phyloP scores from a whole-genome alignment of 2,113 vertebrate genomes.

The Upupa epops region DNA sequence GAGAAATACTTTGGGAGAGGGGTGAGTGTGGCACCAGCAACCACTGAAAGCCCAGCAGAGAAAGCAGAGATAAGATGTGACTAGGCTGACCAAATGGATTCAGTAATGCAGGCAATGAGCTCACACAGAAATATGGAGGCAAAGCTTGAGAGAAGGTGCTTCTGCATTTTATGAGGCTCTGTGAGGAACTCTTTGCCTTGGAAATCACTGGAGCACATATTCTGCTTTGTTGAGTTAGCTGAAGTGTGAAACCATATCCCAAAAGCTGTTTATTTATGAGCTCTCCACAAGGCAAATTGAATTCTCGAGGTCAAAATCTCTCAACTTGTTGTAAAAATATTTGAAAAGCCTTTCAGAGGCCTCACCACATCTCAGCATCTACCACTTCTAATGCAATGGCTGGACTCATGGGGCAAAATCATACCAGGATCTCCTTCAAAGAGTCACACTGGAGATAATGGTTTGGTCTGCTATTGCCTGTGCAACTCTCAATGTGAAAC shows the following conservation, averaged over 20 bases:
- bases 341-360: slow-evolving; percentile 51
- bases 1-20: not conserved
- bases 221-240: slow-evolving; percentile 15
- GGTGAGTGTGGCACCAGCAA: not conserved
- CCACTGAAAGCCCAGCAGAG: not conserved
- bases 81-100: not conserved
- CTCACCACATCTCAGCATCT: slow-evolving; percentile 6
- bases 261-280: slow-evolving; percentile 49
- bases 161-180: not conserved
- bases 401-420: not conserved
- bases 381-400: not conserved
- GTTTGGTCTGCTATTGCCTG: not conserved
- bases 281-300: not conserved
- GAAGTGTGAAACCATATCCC: slow-evolving; percentile 47
- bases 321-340: slow-evolving; percentile 37
- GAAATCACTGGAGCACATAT: not conserved
- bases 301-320: slow-evolving; percentile 46
- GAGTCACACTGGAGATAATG: not conserved
- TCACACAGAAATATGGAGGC: not conserved
- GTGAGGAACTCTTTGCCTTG: not conserved
- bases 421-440: not conserved
- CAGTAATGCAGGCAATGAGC: not conserved
- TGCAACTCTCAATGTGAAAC: not conserved
- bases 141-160: not conserved
- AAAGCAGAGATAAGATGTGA: not conserved